Conservation (phyloP, 2,888 invertebrate species). For the Tachina fera region DNA sequence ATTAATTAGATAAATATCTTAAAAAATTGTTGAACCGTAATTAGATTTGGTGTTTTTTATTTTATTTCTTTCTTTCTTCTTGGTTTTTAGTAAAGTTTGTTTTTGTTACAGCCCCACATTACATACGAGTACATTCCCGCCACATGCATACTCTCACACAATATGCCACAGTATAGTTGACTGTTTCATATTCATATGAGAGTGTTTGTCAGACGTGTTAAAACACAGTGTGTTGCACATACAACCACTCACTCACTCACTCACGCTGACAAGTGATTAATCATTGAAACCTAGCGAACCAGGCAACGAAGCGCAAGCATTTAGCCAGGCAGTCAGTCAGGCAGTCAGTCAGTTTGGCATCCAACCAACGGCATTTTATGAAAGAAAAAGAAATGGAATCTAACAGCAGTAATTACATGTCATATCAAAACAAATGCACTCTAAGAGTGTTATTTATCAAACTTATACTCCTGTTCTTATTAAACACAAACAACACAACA, state of each 20-base stretch:
- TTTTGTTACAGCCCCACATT: constrained; percentile 51
- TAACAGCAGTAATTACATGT: constrained; percentile 71
- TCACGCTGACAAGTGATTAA: constrained; percentile 68
- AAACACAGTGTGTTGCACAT: constrained; percentile 55
- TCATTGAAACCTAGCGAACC: constrained; percentile 63
- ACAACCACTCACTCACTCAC: constrained; percentile 24
- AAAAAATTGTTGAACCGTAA: constrained; percentile 83
- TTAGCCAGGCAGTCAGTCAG: constrained; percentile 12
- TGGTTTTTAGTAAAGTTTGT: constrained; percentile 39
- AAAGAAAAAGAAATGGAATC: constrained; percentile 62
- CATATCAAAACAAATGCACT: constrained; percentile 71
- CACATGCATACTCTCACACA: constrained; percentile 46
- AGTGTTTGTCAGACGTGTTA: constrained; percentile 63
- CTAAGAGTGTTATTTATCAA: constrained; percentile 67
- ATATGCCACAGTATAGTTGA: constrained; percentile 58
- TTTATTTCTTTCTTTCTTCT: constrained; percentile 14
- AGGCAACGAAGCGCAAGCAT: constrained; percentile 33
- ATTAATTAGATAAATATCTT: constrained; percentile 83
- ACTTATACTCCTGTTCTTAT: constrained; percentile 13
- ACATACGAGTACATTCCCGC: constrained; percentile 26
- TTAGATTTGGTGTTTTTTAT: constrained; percentile 81
- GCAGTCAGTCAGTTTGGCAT: no score
- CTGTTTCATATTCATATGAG: constrained; percentile 67
- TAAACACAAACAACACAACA: constrained; percentile 13
- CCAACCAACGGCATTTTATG: constrained; percentile 65